Base-by-base conservation (phyloP, 2,888 invertebrate genomes). In the Pecten maximus region DNA sequence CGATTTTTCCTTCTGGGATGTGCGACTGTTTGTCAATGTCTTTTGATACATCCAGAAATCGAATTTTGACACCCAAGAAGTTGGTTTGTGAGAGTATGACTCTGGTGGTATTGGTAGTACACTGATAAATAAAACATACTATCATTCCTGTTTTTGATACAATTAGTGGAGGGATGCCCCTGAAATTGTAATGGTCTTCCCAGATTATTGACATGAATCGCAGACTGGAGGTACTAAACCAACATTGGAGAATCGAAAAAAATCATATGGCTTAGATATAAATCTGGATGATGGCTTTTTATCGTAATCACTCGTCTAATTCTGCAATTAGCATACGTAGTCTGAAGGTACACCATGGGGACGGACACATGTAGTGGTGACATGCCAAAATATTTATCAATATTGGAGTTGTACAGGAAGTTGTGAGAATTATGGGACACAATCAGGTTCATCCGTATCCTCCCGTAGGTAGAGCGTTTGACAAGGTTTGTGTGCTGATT, bases 361-460 rank as follows among this genome's bases (percentile, higher is more conserved):
- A 74, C 74, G 35, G 35, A 74, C 74, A 74, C 74, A 74, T 74
- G 74, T 74, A 74, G 8, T 74, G 19, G 35, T 74, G 74, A 74
- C 28, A 74, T 74, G 74, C 35, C 74, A 74, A 74, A 74, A 74
- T 74, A 35, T 74, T 74, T 74, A 74, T 74, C 74, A 74, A 74
- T 74, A 74, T 74, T 35, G 74, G 74, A 74, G 74, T 74, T 74
- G 28, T 35, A 74, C 74, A 74, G 74, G 74, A 74, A 74, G 74
- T 74, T 28, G 74, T 74, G 74, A 74, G 74, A 74, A 74, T 89
- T 39, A 92, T 92, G 91, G 91, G 91, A 74, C 89, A 89, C 40
- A 92, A 92, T 74, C 91, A 92, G 88, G 91, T 92, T 87, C 91
- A 92, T 88, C 91, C 91, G 40, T 89, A 89, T 28, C 60, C 54